A percentile compares a stretch with the other conserved stretches of the same genome.
Conservation (phyloP, 2,113 vertebrate genomes). For the Paramormyrops kingsleyae region DNA sequence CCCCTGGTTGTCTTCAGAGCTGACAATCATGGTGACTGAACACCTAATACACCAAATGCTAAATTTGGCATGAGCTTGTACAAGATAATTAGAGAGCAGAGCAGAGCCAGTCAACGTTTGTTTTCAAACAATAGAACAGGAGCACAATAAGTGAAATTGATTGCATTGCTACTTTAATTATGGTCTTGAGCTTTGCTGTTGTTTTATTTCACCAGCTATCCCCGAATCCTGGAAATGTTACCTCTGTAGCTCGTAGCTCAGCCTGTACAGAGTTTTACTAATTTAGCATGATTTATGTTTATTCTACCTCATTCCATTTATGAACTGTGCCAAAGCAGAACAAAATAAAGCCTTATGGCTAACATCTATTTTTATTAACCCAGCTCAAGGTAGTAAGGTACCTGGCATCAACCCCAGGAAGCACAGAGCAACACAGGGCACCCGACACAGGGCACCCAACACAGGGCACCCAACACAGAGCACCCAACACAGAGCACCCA, state of each 20-base stretch:
- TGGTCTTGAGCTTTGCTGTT: neutral
- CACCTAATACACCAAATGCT: neutral
- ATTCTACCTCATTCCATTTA: neutral
- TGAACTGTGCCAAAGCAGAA: neutral
- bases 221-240: neutral
- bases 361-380: neutral
- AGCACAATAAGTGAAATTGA: neutral
- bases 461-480: neutral
- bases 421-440: neutral
- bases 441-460: neutral
- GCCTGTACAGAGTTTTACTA: neutral
- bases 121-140: neutral
- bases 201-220: neutral
- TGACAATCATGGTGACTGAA: neutral
- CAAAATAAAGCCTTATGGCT: neutral
- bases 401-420: neutral
- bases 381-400: neutral
- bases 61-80: neutral
- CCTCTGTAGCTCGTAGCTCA: neutral
- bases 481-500: neutral
- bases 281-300: neutral
- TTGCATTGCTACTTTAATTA: neutral
- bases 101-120: neutral
- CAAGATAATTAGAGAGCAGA: neutral
- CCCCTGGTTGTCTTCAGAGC: neutral